Base-by-base conservation (phyloP, 2,113 vertebrate species). In the Erinaceus europaeus region DNA sequence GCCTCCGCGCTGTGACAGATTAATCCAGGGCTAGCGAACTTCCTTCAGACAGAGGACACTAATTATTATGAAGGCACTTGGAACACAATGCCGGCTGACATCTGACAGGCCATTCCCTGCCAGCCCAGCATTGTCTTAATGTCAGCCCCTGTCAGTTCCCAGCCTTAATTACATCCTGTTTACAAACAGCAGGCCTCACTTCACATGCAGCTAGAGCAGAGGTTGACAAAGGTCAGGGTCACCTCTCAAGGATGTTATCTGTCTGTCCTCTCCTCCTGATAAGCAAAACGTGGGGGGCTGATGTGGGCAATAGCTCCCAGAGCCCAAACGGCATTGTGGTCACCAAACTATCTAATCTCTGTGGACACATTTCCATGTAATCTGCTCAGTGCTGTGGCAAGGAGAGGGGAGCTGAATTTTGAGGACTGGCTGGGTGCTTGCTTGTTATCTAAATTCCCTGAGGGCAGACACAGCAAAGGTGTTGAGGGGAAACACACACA, bases 131-230 rank as follows among this genome's bases (percentile, higher is more conserved):
- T 98, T 98, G 98, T 99, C 98, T 98, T 98, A 98, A 96, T 97
- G 96, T 98, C 97, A 98, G 97, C 94, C 97, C 96, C 96, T 98
- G 97, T 97, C 96, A 97, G 97, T 98, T 98, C 98, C 98, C 97
- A 98, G 98, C 97, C 98, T 98, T 98, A 98, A 98, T 98, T 98
- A 98, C 98, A 98, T 99, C 98, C 99, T 99, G 98, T 99, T 99
- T 99, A 99, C 98, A 98, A 99, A 98, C 97, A 98, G 97, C 97
- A 96, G 96, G 97, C 97, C 97, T 97, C 97, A 97, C 97, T 98
- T 98, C 97, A 98, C 97, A 98, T 98, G 97, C 97, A 97, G 96
- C 96, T 97, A 97, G 97, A 97, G 98, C 97, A 97, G 97, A 98
- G 97, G 97, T 98, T 98, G 97, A 95, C 96, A 95, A 97, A 97